phyloP scores from a whole-genome alignment of 1,140 invertebrate species.

The Anthonomus grandis region DNA sequence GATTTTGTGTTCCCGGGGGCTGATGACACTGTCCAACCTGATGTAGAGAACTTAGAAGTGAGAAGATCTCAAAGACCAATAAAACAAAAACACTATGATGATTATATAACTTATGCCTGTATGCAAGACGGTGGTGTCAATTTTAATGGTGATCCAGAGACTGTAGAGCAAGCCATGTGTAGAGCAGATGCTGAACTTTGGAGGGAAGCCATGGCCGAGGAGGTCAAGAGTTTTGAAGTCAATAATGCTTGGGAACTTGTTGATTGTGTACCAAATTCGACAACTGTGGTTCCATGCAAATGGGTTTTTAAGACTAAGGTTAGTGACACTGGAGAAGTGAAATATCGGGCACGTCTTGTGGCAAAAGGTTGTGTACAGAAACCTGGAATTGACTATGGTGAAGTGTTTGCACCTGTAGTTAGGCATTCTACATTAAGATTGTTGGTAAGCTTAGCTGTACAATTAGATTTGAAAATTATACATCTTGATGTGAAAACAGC shows the following conservation, averaged over 20 bases:
- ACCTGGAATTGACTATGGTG: slow-evolving; percentile 19
- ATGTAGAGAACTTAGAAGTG: neutral
- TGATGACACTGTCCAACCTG: neutral
- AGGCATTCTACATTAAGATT: slow-evolving; percentile 32
- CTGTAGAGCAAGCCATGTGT: slow-evolving; percentile 30
- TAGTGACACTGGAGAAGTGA: slow-evolving; percentile 26
- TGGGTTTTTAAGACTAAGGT: slow-evolving; percentile 45
- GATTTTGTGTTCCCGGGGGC: too few relatives aligned
- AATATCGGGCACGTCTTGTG: slow-evolving; percentile 44
- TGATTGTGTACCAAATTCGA: slow-evolving; percentile 36
- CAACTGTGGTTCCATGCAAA: slow-evolving; percentile 43
- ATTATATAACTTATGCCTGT: slow-evolving; percentile 26
- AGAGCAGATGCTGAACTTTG: slow-evolving; percentile 34
- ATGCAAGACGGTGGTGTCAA: neutral
- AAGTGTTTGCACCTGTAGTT: slow-evolving; percentile 33
- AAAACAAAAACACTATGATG: slow-evolving; percentile 25
- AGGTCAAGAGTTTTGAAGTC: slow-evolving; percentile 38
- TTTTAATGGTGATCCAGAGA: slow-evolving; percentile 25
- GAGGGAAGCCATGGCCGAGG: slow-evolving; percentile 37
- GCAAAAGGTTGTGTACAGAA: slow-evolving; percentile 45
- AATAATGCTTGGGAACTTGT: slow-evolving; percentile 44
- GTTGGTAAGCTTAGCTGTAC: slow-evolving; percentile 34
- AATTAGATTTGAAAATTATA: slow-evolving; percentile 31
- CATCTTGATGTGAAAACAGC: slow-evolving; percentile 47
- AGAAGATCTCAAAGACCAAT: slow-evolving; percentile 20